Conservation (phyloP, 2,888 invertebrate genomes). For the Imbricaverruca yamaguchii region DNA sequence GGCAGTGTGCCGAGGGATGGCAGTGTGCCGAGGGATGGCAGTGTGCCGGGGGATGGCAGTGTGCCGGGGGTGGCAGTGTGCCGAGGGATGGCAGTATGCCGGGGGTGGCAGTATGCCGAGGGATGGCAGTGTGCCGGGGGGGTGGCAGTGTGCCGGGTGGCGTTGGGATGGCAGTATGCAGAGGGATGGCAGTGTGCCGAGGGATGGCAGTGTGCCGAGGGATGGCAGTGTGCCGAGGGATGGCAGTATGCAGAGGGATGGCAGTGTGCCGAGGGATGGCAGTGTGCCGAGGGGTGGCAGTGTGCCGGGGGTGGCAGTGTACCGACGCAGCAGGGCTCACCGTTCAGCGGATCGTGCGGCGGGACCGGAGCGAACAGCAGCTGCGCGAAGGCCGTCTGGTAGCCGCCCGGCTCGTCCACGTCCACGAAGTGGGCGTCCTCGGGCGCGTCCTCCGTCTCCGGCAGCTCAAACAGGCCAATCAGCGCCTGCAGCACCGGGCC, state of each 20-base stretch:
- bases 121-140: not conserved
- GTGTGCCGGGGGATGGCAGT: not conserved
- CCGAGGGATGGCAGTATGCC: no score
- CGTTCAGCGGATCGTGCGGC: not conserved
- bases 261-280: no score
- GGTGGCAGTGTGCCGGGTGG: not conserved
- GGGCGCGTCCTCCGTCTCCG: conserved; percentile 57
- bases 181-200: not conserved
- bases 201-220: not conserved
- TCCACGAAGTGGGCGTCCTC: conserved; percentile 72
- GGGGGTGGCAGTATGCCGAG: not conserved
- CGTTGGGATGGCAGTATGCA: no score
- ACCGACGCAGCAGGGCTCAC: not conserved
- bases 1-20: no score
- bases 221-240: no score
- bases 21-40: no score
- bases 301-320: no score
- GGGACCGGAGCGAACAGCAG: conserved; percentile 61
- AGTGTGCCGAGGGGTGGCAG: no score
- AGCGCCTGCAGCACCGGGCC: conserved; percentile 55
- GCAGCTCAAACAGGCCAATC: conserved; percentile 79
- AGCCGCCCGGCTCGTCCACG: conserved; percentile 75
- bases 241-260: no score
- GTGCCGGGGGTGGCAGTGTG: not conserved
- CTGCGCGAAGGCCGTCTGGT: conserved; percentile 80